Percentiles rank a stretch among this genome's conserved stretches.
These are phyloP conservation scores for Lepilemur ruficaudatus DNA, from an alignment of 2,797 vertebrate species.

Conservation along the genomic window DNA sequence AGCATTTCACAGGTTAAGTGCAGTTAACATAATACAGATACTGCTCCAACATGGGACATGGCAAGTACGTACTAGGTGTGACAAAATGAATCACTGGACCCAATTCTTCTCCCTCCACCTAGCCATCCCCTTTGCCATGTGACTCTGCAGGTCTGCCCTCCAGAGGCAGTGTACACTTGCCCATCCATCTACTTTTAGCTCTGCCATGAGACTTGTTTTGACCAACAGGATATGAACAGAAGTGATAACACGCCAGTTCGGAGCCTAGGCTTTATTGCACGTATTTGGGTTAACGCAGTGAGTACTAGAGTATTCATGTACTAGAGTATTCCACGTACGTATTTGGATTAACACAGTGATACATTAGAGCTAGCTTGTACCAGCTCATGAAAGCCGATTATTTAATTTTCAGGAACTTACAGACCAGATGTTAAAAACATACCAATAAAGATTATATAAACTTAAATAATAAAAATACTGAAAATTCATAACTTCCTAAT, in stretches of 20 bases:
- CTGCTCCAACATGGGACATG: background rate
- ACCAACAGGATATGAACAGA: background rate
- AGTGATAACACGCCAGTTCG: background rate
- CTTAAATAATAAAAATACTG: background rate
- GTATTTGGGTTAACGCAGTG: background rate
- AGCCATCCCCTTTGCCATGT: background rate
- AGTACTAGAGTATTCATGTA: background rate
- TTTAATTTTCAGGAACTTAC: background rate
- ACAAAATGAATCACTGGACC: background rate
- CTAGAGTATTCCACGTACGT: background rate
- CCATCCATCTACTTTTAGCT: background rate
- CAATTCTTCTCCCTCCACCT: background rate
- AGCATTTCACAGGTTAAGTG: background rate
- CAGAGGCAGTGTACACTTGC: background rate
- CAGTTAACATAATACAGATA: background rate
- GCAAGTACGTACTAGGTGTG: background rate
- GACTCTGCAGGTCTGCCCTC: background rate
- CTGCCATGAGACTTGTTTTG: background rate
- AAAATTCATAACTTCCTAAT: slow-evolving; percentile 19
- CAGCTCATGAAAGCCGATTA: background rate
- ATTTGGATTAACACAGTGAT: background rate
- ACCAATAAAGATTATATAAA: background rate
- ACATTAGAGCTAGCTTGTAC: background rate
- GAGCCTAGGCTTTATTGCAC: background rate
- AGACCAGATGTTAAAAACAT: slow-evolving; percentile 14